These are phyloP conservation scores for Otolemur garnettii DNA, from an alignment of 2,113 vertebrate species.

Conservation along the genomic window DNA sequence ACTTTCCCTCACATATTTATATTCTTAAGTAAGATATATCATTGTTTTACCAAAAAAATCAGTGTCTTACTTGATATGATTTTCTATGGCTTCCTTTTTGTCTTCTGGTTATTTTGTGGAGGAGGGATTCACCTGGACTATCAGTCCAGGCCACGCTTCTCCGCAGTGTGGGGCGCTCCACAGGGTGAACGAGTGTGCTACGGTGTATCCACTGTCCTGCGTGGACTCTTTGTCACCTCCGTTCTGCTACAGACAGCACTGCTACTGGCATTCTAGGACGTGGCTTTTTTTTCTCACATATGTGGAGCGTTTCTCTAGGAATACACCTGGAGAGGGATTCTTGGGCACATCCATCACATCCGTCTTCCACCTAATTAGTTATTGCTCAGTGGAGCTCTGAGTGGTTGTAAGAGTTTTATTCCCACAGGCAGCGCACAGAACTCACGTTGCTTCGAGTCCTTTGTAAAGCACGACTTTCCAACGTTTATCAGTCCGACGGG, in stretches of 20 bases:
- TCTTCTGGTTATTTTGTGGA: not conserved
- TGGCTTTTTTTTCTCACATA: not conserved
- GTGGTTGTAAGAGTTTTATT: not conserved
- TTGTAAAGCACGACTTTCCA: not conserved
- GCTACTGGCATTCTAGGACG: not conserved
- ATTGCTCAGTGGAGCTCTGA: not conserved
- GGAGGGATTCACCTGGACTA: fast-evolving
- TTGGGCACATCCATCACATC: fast-evolving
- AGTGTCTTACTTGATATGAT: not conserved
- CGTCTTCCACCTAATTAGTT: not conserved
- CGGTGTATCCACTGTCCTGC: fast-evolving
- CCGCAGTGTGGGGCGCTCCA: fast-evolving
- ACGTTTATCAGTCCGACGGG: not conserved
- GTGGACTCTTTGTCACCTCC: not conserved
- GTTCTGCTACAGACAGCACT: not conserved
- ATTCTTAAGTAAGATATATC: not conserved
- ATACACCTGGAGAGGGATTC: not conserved
- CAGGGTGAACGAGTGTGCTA: fast-evolving
- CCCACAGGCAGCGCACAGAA: not conserved
- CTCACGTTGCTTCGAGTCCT: not conserved
- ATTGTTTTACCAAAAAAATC: not conserved
- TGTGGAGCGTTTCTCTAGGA: not conserved
- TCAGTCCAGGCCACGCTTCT: not conserved
- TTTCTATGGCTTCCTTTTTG: not conserved
- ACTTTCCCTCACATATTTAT: not conserved